A percentile compares a stretch with the other conserved stretches of the same genome.
phyloP scores from a whole-genome alignment of 2,797 vertebrate species.

The Silurus lanzhouensis region DNA sequence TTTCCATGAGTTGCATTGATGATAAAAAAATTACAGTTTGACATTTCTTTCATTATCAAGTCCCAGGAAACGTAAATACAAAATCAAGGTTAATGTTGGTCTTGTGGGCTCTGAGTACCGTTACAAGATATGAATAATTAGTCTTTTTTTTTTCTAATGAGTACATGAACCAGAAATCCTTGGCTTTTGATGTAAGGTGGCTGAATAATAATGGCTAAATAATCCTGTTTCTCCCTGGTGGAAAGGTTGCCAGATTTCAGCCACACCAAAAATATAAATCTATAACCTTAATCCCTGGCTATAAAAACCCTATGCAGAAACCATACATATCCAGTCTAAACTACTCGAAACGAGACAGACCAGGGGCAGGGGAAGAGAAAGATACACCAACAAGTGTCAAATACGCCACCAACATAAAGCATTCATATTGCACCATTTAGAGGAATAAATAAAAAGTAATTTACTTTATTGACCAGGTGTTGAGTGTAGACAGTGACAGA shows the following conservation, averaged over 20 bases:
- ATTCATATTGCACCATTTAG: neutral
- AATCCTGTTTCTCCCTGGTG: neutral
- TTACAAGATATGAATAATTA: constrained; percentile 8
- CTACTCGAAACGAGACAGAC: neutral
- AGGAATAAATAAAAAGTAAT: neutral
- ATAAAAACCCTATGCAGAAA: neutral
- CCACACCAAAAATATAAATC: neutral
- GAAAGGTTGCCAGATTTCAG: neutral
- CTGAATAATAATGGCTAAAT: neutral
- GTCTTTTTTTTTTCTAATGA: neutral
- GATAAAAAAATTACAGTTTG: constrained; percentile 2
- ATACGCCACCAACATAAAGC: neutral
- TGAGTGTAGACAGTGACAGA: neutral
- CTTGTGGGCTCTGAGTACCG: neutral
- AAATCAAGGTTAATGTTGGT: constrained; percentile 11
- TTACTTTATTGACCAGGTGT: neutral
- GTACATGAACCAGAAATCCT: neutral
- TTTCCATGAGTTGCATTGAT: constrained; percentile 3
- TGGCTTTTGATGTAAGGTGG: neutral
- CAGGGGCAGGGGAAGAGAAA: neutral
- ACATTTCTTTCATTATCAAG: neutral
- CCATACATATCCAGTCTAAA: neutral
- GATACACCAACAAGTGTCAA: neutral
- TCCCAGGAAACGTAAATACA: neutral
- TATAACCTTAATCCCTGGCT: neutral